Conservation (phyloP, 2,113 vertebrate genomes). For the Apeltes quadracus region DNA sequence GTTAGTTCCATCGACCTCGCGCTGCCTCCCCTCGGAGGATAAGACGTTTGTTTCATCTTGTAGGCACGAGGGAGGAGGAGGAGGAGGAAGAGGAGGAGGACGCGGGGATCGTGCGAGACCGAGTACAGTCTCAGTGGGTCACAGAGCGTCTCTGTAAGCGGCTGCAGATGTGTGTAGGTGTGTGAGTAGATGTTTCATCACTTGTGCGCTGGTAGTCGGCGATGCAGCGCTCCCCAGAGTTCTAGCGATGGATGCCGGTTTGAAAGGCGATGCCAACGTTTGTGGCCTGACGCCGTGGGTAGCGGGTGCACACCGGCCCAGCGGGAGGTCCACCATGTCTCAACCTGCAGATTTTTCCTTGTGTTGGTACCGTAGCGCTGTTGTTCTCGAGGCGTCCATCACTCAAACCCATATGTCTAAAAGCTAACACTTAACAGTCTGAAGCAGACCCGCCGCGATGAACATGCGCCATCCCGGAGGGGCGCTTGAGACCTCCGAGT, state of each 20-base stretch:
- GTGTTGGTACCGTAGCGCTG: not conserved
- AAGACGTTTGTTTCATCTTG: slow-evolving; percentile 40
- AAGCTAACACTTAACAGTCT: not conserved
- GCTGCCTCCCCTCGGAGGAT: slow-evolving; percentile 46
- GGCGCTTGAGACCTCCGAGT: too few species aligned
- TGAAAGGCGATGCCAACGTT: not conserved
- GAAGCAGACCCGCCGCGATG: not conserved
- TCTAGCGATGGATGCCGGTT: not conserved
- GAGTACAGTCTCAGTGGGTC: slow-evolving; percentile 24
- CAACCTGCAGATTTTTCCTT: not conserved
- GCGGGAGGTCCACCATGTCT: not conserved
- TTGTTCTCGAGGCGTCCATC: not conserved
- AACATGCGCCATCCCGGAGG: too few species aligned
- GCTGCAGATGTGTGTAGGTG: not conserved
- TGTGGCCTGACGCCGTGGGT: not conserved
- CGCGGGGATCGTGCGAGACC: slow-evolving; percentile 9
- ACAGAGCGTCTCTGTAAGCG: not conserved
- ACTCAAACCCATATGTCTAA: not conserved
- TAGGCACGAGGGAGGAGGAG: slow-evolving; percentile 19
- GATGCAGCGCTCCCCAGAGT: not conserved
- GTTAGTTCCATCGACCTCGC: slow-evolving; percentile 36
- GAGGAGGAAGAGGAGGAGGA: too few species aligned
- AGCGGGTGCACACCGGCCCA: not conserved
- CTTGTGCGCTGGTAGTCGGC: not conserved
- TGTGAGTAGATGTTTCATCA: not conserved